Evolutionary conservation across 2,888 invertebrate species (phyloP), one percentile per base, ranked within the genome.

Genomic region (Drosophila bunnanda): DNA sequence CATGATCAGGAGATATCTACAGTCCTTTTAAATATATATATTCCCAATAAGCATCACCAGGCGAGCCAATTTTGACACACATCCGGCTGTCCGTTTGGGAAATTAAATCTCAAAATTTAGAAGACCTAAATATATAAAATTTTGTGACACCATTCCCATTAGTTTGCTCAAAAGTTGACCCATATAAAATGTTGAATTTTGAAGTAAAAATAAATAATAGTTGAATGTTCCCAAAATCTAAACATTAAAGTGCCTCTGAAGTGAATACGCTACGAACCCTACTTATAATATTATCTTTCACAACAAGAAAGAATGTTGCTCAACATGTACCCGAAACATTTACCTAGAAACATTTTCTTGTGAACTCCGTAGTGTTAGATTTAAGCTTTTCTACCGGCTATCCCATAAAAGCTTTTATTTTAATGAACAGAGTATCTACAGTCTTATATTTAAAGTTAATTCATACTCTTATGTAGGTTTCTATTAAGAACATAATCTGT

Each of bases 401-500:
- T 8, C 6, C 28, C 7, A 5, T 28, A 28, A 25, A 25, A 5
- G 5, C 30, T 32, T 12, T 41, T 6, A 41, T 2, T 36, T n/a
- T 8, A 22, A 20, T 8, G 9, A 15, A 25, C n/a, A n/a, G 28
- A 10, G 9, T 44, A 44, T 46, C 5, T 46, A 5, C 2, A n/a
- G 2, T 25, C 2, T 2, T 8, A 7, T 8, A 28, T 8, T 7
- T 4, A 2, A 32, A 32, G 4, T 2, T 32, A 32, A 12, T 20
- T 0, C 32, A 15, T 50, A 30, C 13, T 9, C 1, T 5, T 50
- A 46, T 3, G 6, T 15, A 20, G 50, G 20, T 15, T 32, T 50
- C 32, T 15, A 32, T 32, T 50, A 32, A 50, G 32, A 50, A 50
- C 32, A 22, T 52, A 34, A 52, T 34, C 50, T 52, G 50, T 34